A percentile compares a stretch with the other conserved stretches of the same genome.
Conservation (phyloP, 2,888 invertebrate genomes). For the Eristalis tenax region DNA sequence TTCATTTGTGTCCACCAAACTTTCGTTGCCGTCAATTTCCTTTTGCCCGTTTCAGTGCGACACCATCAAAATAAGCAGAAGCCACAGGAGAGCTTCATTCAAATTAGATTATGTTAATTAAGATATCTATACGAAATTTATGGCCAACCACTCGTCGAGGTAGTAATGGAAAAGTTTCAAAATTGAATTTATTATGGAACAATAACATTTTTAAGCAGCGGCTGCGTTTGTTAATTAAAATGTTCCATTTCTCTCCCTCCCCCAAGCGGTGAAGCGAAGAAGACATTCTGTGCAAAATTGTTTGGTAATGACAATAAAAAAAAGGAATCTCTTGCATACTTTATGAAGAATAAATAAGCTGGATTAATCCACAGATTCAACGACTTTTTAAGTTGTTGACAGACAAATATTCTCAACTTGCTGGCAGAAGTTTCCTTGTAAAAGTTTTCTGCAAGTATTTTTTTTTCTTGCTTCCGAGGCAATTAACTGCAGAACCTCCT, state of each 20-base stretch:
- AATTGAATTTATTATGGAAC: conserved; percentile 71
- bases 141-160: conserved; percentile 37
- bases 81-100: conserved; percentile 57
- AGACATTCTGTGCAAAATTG: conserved; percentile 54
- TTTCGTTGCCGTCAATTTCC: not conserved
- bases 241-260: not conserved
- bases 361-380: conserved; percentile 61
- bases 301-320: conserved; percentile 53
- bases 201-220: conserved; percentile 67
- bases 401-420: conserved; percentile 64
- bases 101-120: conserved; percentile 80
- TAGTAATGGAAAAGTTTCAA: conserved; percentile 68
- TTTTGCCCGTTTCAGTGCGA: not conserved
- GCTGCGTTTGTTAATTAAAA: conserved; percentile 68
- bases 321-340: conserved; percentile 30
- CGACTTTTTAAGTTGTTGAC: conserved; percentile 70
- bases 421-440: conserved; percentile 50
- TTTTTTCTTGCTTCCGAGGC: conserved; percentile 43
- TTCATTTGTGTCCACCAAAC: not conserved
- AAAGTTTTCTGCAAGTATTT: conserved; percentile 40
- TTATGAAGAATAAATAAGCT: conserved; percentile 69
- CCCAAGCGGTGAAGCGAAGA: not conserved
- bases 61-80: conserved; percentile 24
- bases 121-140: conserved; percentile 70
- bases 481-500: conserved; percentile 75